phyloP scores from a whole-genome alignment of 2,888 invertebrate species.

The Ochropleura leucogaster region DNA sequence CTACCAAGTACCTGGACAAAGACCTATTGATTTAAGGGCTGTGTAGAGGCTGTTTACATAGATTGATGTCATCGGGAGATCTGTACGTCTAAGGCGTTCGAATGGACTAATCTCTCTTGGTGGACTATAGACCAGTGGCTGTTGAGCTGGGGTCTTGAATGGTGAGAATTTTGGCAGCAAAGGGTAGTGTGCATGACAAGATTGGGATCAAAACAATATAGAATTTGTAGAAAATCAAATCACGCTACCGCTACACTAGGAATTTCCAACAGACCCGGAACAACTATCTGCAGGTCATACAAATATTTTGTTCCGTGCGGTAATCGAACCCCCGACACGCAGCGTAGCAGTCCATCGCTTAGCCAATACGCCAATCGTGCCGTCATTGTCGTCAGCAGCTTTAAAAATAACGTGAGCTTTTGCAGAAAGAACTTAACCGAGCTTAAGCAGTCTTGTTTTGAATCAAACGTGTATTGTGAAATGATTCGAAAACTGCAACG shows the following conservation, averaged over 20 bases:
- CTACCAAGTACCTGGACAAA: conserved; percentile 83
- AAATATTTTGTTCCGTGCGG: too few relatives aligned
- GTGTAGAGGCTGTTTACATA: conserved; percentile 74
- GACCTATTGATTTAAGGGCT: conserved; percentile 86
- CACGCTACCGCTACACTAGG: background rate
- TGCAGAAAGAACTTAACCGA: background rate
- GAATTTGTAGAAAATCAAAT: background rate
- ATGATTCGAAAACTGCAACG: background rate
- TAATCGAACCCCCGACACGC: too few relatives aligned
- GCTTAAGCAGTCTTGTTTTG: background rate
- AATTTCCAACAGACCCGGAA: too few relatives aligned
- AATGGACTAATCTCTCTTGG: conserved; percentile 52
- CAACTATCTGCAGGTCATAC: too few relatives aligned
- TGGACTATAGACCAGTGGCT: conserved; percentile 20
- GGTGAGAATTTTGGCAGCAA: background rate
- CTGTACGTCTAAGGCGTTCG: conserved; percentile 52
- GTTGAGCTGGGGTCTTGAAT: conserved; percentile 21
- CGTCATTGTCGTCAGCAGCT: too few relatives aligned
- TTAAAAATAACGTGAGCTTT: background rate
- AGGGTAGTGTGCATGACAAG: background rate
- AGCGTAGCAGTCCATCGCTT: too few relatives aligned
- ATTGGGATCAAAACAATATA: background rate
- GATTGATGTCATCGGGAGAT: conserved; percentile 72
- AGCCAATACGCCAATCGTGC: too few relatives aligned
- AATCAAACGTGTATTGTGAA: background rate